Evolutionary conservation across 2,888 invertebrate species (phyloP), one percentile per base, ranked within the genome.

Genomic region (Oscheius sp.): DNA sequence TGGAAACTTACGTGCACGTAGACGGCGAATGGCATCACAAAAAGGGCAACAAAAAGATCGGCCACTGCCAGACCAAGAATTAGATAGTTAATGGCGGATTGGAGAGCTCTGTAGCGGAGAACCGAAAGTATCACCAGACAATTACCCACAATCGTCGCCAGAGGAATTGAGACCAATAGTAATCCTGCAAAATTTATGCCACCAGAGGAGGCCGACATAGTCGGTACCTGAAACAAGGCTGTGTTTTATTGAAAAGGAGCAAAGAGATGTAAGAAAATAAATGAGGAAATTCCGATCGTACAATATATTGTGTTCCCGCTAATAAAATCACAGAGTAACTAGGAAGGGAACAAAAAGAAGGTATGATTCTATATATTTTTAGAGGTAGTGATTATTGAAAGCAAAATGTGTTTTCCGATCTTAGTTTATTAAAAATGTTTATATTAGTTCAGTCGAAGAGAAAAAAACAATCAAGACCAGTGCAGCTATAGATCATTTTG

Each of bases 31-130:
- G 85, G 85, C 85, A 85, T 85, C 32, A 85, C 85, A 62, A 81
- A 82, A 41, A 83, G 70, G 22, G 85, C 85, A 14, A 85, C 85
- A 28, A 84, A 70, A 50, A 85, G 74, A 68, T 85, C 85, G 12
- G 85, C 85, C 8, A 85, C 84, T 6, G 85, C 85, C n/a, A 85
- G 70, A 9, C 95, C 95, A 86, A 97, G 95, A 87, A 98, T 98
- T 89, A 98, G 96, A 89, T 96, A 98, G 89, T 98, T 98, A 78
- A 98, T 98, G 85, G 94, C 95, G 44, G 95, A 94, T 88, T 95
- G 95, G 80, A 98, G 89, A 75, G 85, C 80, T 17, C 81, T 80
- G 74, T 83, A 85, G 28, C 85, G 78, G 5, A 85, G 75, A 30
- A 85, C 85, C 0, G 81, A 80, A 12, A 82, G 70, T 59, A 85